Evolutionary conservation across 2,888 invertebrate genomes (phyloP).

Genomic region (Coleophora deauratella): DNA sequence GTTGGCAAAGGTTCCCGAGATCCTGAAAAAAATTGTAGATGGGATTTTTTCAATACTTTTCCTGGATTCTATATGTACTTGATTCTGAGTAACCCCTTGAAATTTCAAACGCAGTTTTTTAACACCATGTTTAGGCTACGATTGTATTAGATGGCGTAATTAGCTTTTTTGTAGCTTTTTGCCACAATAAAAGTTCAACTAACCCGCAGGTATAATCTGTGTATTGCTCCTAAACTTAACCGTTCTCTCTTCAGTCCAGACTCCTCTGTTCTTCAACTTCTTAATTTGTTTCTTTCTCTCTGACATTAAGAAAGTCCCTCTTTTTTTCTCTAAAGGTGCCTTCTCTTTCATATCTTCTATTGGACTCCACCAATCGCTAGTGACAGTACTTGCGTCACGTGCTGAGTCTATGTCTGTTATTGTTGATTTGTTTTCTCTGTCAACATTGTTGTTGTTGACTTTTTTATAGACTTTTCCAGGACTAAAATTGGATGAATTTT

Average conservation of each 20-base stretch:
- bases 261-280: constrained; percentile 15
- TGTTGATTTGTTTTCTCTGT: constrained; percentile 34
- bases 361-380: constrained; percentile 54
- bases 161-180: no score
- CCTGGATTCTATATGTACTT: no score
- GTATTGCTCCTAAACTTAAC: constrained; percentile 40
- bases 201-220: constrained; percentile 40
- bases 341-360: constrained; percentile 33
- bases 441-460: constrained; percentile 15
- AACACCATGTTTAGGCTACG: no score
- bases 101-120: no score
- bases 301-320: constrained; percentile 9
- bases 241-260: constrained; percentile 25
- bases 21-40: no score
- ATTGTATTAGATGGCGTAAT: no score
- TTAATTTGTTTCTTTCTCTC: constrained; percentile 1
- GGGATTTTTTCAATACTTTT: no score
- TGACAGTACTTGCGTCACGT: constrained; percentile 36
- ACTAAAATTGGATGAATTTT: no score
- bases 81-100: no score
- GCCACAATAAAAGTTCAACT: constrained; percentile 2
- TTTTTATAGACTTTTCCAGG: constrained; percentile 2
- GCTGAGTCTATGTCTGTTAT: constrained; percentile 31
- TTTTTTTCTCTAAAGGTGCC: constrained; percentile 14
- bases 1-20: no score